phyloP scores from a whole-genome alignment of 2,797 vertebrate species.

The Gambelia wislizenii region DNA sequence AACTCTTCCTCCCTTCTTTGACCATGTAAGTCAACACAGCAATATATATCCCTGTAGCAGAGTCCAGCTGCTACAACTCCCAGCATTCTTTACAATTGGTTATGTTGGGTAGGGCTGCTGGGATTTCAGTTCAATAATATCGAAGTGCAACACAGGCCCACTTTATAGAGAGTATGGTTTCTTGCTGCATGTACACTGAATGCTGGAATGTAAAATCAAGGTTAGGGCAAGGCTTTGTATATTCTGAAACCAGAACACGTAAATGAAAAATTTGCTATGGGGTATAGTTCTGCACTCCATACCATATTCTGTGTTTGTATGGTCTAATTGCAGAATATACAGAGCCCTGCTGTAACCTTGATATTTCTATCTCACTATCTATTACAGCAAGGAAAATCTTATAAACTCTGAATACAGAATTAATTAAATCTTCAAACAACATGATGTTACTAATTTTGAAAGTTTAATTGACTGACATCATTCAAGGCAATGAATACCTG shows the following conservation, averaged over 20 bases:
- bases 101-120: too few relatives aligned
- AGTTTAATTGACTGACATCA: neutral
- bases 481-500: neutral
- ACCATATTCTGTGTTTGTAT: neutral
- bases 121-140: too few relatives aligned
- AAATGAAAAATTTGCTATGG: too few relatives aligned
- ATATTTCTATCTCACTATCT: neutral
- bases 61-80: too few relatives aligned
- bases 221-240: too few relatives aligned
- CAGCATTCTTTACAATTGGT: too few relatives aligned
- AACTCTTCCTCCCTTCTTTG: neutral
- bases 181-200: too few relatives aligned
- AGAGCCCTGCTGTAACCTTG: neutral
- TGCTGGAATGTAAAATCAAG: too few relatives aligned
- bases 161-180: too few relatives aligned
- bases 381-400: neutral
- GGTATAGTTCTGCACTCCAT: neutral
- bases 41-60: neutral
- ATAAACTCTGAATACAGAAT: neutral
- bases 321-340: neutral
- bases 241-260: too few relatives aligned
- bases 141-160: too few relatives aligned
- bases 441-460: neutral
- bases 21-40: neutral
- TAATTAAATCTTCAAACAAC: neutral